Evolutionary conservation across 2,888 invertebrate species (phyloP), one percentile per base, ranked within the genome.

Genomic region (Cerastis rubricosa): DNA sequence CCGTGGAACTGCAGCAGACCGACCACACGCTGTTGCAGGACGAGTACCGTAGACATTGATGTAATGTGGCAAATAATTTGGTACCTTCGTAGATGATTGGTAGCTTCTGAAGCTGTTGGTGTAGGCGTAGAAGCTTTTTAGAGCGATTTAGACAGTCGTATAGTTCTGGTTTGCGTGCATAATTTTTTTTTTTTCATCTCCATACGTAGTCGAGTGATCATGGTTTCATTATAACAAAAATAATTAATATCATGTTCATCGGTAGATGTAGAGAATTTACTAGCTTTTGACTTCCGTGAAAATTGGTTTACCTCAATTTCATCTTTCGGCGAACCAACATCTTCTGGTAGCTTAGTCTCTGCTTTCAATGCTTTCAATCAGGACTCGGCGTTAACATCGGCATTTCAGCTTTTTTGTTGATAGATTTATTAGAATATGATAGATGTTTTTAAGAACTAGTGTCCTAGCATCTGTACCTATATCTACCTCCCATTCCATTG

Each of bases 1-100:
- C 94, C 5, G 81, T 96, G 14, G 96, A 96, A 85, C 89, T 95
- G 79, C 95, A 95, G 86, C 94, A 95, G 89, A 89, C 91, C 0
- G 89, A 91, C 83, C 93, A 93, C 57, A 81, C 90, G 64, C 91
- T 94, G 57, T 78, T 89, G 19, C 87, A 90, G 54, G 91, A 92
- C 65, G 86, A 88, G 72, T 91, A 91, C 85, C 85, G 81, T 19
- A 76, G 66, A 63, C 35, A 76, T 29, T 84, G 59, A 84, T 85
- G 85, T 83, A 83, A 83, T 22, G 64, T n/a, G 43, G 17, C 29
- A 19, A 22, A 1, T 14, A 17, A 40, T 54, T 61, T 63, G 63
- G n/a, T 76, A 66, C 14, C 17, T 68, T 8, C 14, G 43, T 68
- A 67, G 66, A 35, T 54, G 45, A 51, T 47, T 65, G 40, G 43